Conservation (phyloP, 2,888 invertebrate genomes). For the Steinernema carpocapsae region DNA sequence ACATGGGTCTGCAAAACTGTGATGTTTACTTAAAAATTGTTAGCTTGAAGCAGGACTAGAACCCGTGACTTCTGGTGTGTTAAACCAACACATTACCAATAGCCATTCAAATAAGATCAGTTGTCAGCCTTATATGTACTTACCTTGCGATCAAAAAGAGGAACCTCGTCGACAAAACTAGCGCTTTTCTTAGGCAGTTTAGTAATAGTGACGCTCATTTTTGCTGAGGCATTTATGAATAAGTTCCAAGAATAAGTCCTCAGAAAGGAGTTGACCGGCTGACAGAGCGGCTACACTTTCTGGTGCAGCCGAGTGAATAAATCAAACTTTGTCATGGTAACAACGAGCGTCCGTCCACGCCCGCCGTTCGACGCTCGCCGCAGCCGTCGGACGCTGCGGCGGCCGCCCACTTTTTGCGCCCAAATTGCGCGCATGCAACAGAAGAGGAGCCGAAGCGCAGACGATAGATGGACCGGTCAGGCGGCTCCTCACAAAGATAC, state of each 20-base stretch:
- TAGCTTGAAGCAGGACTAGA: neutral
- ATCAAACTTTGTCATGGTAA: constrained; percentile 32
- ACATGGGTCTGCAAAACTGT: too few relatives aligned
- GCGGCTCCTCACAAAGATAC: constrained; percentile 13
- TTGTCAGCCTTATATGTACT: too few relatives aligned
- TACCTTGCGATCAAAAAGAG: constrained; percentile 11
- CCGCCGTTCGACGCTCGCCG: constrained; percentile 4
- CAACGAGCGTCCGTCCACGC: constrained; percentile 13
- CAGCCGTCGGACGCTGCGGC: neutral
- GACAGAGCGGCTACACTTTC: constrained; percentile 19
- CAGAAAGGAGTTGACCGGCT: too few relatives aligned
- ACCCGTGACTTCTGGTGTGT: neutral
- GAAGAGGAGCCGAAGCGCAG: neutral
- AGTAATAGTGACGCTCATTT: neutral
- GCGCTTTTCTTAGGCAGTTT: neutral
- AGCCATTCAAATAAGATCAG: neutral
- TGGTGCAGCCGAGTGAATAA: constrained; percentile 30
- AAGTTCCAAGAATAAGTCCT: too few relatives aligned
- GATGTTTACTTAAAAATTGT: too few relatives aligned
- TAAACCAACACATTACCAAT: neutral
- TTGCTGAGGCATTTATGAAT: too few relatives aligned
- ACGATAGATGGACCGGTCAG: neutral
- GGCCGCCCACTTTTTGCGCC: constrained; percentile 1
- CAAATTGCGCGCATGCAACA: constrained; percentile 19
- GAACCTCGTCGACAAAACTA: neutral